phyloP scores from a whole-genome alignment of 2,888 invertebrate genomes.

The Chesias legatella region DNA sequence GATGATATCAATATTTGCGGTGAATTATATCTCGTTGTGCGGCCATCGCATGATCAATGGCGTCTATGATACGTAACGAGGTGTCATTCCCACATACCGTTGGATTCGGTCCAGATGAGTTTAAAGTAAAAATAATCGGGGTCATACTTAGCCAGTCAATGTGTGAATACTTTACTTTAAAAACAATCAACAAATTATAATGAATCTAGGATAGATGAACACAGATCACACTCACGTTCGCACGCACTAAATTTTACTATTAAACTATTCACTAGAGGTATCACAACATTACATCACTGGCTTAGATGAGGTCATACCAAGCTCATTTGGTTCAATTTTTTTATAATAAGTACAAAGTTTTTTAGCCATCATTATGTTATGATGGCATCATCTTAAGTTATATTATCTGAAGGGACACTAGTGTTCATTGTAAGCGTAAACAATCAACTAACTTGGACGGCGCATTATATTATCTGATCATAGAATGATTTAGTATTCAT shows the following conservation, averaged over 20 bases:
- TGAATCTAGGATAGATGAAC: not conserved
- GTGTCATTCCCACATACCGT: conserved; percentile 55
- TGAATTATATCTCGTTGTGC: conserved; percentile 58
- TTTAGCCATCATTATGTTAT: not conserved
- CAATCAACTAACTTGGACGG: conserved; percentile 13
- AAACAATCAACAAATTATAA: too few species aligned
- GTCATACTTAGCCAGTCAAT: conserved; percentile 28
- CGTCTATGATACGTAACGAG: conserved; percentile 39
- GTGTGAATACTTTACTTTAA: conserved; percentile 17
- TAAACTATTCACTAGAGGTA: conserved; percentile 3
- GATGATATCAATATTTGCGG: conserved; percentile 75
- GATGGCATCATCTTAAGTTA: not conserved
- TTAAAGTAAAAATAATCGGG: conserved; percentile 35
- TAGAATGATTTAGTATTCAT: conserved; percentile 17
- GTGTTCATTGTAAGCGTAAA: conserved; percentile 13
- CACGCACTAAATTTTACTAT: conserved; percentile 6
- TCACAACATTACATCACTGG: conserved; percentile 5
- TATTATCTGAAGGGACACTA: conserved; percentile 9
- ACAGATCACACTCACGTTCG: conserved; percentile 12
- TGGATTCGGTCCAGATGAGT: conserved; percentile 67
- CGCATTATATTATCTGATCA: conserved; percentile 9
- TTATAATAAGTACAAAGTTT: too few species aligned
- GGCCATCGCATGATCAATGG: conserved; percentile 53
- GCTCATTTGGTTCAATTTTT: not conserved
- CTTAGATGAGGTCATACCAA: not conserved